Evolutionary conservation across 2,888 invertebrate species (phyloP).

Genomic region (Platypus cylindrus): DNA sequence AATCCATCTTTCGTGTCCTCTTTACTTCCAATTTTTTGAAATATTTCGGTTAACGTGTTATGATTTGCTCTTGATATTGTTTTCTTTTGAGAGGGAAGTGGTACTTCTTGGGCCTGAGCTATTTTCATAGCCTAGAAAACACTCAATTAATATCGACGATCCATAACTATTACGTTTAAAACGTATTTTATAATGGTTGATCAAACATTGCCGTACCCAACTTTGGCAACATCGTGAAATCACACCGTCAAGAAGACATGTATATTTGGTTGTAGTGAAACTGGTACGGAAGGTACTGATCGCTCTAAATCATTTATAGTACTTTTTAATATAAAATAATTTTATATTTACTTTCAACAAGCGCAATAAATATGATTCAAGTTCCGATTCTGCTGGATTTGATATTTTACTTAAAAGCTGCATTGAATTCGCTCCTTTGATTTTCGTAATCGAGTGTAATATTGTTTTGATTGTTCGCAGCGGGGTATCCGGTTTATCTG

Average conservation of each 20-base stretch:
- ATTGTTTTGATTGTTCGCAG: slow-evolving; percentile 86
- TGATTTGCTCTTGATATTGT: slow-evolving; percentile 66
- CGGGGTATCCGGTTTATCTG: slow-evolving; percentile 75
- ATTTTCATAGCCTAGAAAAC: slow-evolving; percentile 36
- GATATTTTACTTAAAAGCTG: slow-evolving; percentile 66
- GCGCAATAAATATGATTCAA: slow-evolving; percentile 74
- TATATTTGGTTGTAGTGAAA: too few relatives aligned
- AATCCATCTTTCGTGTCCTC: slow-evolving; percentile 76
- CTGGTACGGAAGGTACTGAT: too few relatives aligned
- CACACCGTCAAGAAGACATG: too few relatives aligned
- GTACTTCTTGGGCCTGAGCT: slow-evolving; percentile 36
- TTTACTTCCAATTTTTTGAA: slow-evolving; percentile 81
- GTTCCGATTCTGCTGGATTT: slow-evolving; percentile 69
- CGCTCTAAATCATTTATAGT: too few relatives aligned
- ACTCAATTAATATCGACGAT: too few relatives aligned
- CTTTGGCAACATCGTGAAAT: too few relatives aligned
- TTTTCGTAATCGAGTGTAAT: slow-evolving; percentile 80
- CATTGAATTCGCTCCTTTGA: slow-evolving; percentile 71
- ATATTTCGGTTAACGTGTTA: slow-evolving; percentile 76
- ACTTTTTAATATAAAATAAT: too few relatives aligned
- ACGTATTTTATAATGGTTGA: too few relatives aligned
- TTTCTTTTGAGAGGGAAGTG: slow-evolving; percentile 28
- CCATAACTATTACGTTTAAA: too few relatives aligned
- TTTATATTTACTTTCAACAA: slow-evolving; percentile 51
- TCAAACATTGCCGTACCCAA: too few relatives aligned